Evolutionary conservation across 92 coral and sea anemone genomes (phyloP), one percentile per base, ranked within the genome.

Genomic region (Epizoanthus illoricatus): DNA sequence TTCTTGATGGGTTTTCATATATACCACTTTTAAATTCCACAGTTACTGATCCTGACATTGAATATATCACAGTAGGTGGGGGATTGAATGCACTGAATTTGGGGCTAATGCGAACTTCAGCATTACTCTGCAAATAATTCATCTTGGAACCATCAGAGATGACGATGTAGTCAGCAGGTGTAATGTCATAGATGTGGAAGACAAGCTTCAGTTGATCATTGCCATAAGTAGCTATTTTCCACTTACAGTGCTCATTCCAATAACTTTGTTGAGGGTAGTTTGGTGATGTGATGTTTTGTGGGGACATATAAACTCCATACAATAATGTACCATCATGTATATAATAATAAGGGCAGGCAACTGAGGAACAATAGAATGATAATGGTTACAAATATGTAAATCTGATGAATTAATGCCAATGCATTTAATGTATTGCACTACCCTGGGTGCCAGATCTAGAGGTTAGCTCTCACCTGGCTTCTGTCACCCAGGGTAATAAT

Each of bases 21-120:
- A 28, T 21, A 10, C 7, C 15, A 62, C 43, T 71, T 13, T 28
- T 57, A 20, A 78, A 5, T 0, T 64, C 40, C 20, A 78, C n/a
- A 45, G 47, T 41, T 20, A 78, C 2, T 0, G 47, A 45, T 2
- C 3, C 5, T 42, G 82, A 78, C 82, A 78, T 78, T 12, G 82
- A 78, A 17, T 63, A 78, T 63, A 78, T 78, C 23, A 78, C 71
- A 63, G 71, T 7, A 13, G 82, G 82, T 45, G 82, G 82, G 5
- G 58, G 59, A 43, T 64, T 63, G 10, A 15, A 39, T 12, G 24
- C 82, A 43, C 47, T 39, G 47, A 62, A 78, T 42, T 62, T 63
- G 15, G 60, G 71, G 45, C 82, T 78, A 56, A 78, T 21, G 24
- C 64, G 67, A 42, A 78, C 61, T 64, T 70, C 65, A 5, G 56